Base-by-base conservation (phyloP, 1,140 invertebrate genomes). In the Tribolium castaneum region DNA sequence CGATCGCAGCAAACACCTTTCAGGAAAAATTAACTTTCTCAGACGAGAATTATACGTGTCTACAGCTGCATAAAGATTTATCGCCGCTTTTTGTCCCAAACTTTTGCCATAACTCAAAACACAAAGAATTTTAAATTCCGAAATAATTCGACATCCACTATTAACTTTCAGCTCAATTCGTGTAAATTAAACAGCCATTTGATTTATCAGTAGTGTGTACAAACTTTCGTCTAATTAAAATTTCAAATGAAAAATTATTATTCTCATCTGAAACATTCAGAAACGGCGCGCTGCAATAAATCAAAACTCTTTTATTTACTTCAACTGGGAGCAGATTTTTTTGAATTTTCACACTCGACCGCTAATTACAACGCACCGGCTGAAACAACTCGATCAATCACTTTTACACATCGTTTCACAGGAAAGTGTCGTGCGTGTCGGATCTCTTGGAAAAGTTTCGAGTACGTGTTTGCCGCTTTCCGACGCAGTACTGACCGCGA, bases 401-500 rank as follows among this genome's bases (percentile, higher is more conserved):
- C 39, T 45, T 45, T 45, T 10, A 45, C 39, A 45, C 39, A 39
- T 39, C 9, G 39, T n/a, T 45, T 45, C 39, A 45, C 39, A 7
- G 12, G 66, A 22, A 14, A 7, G 66, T 12, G 66, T 70, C 70
- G 39, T 72, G 39, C 34, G 16, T 72, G 50, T 72, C 50, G 39
- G 12, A 6, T 49, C n/a, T 72, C n/a, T 50, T 45, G n/a, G 7
- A 45, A 45, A n/a, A 45, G 39, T 45, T 10, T 25, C 2, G 19
- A 12, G 13, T 72, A 49, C 50, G 39, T 49, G 70, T 72, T 50
- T 30, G 49, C 12, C 14, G 25, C 22, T 19, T 52, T 73, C 71
- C 71, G 71, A 73, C 71, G 71, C 71, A 54, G 52, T 39, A 73
- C 71, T 73, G 71, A 54, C 71, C 49, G 49, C 52, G 49, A 54